These are phyloP conservation scores for Lasioglossum baleicum DNA, from an alignment of 1,140 invertebrate species.

Conservation along the genomic window DNA sequence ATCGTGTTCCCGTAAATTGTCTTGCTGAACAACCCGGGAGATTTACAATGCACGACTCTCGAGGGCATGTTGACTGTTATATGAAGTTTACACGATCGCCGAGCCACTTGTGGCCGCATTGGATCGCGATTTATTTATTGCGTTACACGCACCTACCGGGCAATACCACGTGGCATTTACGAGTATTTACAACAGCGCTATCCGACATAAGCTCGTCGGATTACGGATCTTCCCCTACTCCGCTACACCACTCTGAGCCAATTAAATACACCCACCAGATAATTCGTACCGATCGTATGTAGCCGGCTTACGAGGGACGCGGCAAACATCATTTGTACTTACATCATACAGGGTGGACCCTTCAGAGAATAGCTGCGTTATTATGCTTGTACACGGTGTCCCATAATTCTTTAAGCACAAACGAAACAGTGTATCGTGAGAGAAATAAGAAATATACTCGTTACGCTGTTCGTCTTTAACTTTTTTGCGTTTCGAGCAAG, in stretches of 20 bases:
- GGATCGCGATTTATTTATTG: conserved; percentile 3
- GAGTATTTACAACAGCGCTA: conserved; percentile 1
- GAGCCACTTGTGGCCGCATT: not conserved
- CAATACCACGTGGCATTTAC: not conserved
- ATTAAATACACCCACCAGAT: not conserved
- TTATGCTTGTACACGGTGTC: too few relatives aligned
- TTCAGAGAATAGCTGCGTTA: too few relatives aligned
- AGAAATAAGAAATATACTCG: too few relatives aligned
- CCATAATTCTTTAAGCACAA: too few relatives aligned
- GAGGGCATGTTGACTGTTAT: not conserved
- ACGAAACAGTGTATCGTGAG: too few relatives aligned
- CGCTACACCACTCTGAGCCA: not conserved
- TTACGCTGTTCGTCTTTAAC: too few relatives aligned
- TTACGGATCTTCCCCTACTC: conserved; percentile 1
- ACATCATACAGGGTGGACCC: too few relatives aligned
- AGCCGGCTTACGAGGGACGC: not conserved
- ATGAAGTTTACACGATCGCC: too few relatives aligned
- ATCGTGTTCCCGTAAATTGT: not conserved
- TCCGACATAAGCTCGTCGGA: not conserved
- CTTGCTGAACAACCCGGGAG: not conserved
- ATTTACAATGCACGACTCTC: not conserved
- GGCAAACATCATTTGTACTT: not conserved
- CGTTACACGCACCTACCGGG: not conserved
- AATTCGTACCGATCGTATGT: not conserved
- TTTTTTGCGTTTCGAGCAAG: too few relatives aligned